Base-by-base conservation (phyloP, 2,113 vertebrate genomes). In the Myanophis thanlyinensis region DNA sequence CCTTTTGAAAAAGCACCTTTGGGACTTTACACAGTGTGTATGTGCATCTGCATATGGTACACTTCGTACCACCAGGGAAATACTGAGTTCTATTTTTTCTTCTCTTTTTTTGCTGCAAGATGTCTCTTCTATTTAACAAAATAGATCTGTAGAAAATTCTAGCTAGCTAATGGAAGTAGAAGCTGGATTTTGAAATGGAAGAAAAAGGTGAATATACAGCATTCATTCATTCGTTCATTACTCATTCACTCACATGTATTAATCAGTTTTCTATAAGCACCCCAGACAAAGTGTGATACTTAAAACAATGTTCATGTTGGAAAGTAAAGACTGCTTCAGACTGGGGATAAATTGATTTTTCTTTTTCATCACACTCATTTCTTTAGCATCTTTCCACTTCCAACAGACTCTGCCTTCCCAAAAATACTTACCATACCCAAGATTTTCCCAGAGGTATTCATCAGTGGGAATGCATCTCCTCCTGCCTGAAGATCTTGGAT, bases 401-500 rank as follows among this genome's bases (percentile, higher is more conserved):
- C 51, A 53, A 35, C 91, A 18, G 1, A 6, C 30, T 5, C 46
- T 6, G 10, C 27, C 22, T 15, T 85, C 3, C 3, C 0, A 0
- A 44, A 35, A 23, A 12, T 62, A 95, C 97, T 97, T 93, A 99
- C 99, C 98, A 98, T 98, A 91, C 98, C 99, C 84, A 99, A 97
- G 52, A 98, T 94, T 54, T 94, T 97, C 90, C 99, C 99, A 0
- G 98, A 98, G 91, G 93, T 44, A 20, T 97, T 97, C 0, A 15
- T 95, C 93, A 99, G 97, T 2, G 98, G 97, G 94, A 99, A 99
- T 0, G 96, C 27, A 94, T 99, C 98, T 95, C 99, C 99, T 92
- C 95, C 97, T 90, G 88, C 97, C 95, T 95, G 97, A 94, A 99
- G 97, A 88, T 97, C 96, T 49, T 95, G 97, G 0, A 99, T 97